Base-by-base conservation (phyloP, 64 coral and sea anemone species). In the Platygyra sinensis region DNA sequence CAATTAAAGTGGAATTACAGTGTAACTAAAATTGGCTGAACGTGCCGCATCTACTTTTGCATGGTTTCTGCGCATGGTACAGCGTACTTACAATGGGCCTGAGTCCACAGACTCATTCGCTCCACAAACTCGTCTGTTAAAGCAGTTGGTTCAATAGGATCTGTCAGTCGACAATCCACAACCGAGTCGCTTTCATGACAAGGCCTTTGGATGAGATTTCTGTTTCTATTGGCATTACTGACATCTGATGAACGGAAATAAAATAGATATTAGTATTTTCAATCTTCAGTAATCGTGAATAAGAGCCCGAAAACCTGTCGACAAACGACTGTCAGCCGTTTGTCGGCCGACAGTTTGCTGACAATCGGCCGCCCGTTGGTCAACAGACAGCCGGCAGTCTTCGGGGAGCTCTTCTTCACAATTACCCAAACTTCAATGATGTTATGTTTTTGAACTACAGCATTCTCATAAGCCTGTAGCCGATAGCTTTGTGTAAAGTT, bases 61-160 rank as follows among this genome's bases (percentile, higher is more conserved):
- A 73, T 31, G 29, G 8, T 29, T 16, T 29, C 10, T 59, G 5
- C 1, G 29, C 8, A 30, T 75, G 49, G 5, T 61, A n/a, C n/a
- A n/a, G n/a, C n/a, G n/a, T n/a, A 85, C 96, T 92, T 90, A 98
- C 96, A 74, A 20, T 98, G 86, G 31, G 96, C 96, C 38, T 93
- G 79, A 33, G 67, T 74, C 96, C 96, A 98, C 13, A 94, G 90
- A 7, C 87, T 69, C 30, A 86, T 87, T 60, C 93, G 86, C 62
- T 98, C 93, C 7, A 19, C 39, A 62, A 73, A 98, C 17, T 98
- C 93, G 4, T 87, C 32, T 52, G 93, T 86, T 4, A 90, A 30
- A 17, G 76, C 61, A 24, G 79, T 86, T 19, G 93, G 93, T 17
- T 63, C 32, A 27, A 94, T 88, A 12, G 87, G 81, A 76, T 98